Evolutionary conservation across 1,140 invertebrate species (phyloP), one percentile per base, ranked within the genome.

Genomic region (Lerema accius): DNA sequence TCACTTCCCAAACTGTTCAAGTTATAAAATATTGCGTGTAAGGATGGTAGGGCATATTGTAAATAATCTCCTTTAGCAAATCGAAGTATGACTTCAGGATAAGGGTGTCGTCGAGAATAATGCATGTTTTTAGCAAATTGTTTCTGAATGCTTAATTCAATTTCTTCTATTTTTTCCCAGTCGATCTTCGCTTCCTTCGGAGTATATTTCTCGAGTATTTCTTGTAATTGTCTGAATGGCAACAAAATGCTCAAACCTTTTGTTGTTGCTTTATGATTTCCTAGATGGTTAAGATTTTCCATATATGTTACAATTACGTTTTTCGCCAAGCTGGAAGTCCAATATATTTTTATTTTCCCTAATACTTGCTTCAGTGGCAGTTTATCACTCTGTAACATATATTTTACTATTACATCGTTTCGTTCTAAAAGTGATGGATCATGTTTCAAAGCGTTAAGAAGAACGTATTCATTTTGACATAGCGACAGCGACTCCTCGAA

Each of bases 51-150:
- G 15, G 78, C 69, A 48, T 71, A 80, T 43, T 76, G 68, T 11
- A 84, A 59, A 49, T 83, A 84, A 67, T 86, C 85, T 51, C 78
- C 80, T 62, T 79, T 81, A n/a, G 80, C 74, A 51, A 77, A 88
- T 13, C 40, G 28, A 28, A 88, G 23, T 15, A 87, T 62, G 6
- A 55, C 42, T 15, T 83, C 69, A 10, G 79, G 69, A 17, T 42
- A 13, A 2, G 76, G 75, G 46, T 81, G 78, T 4, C 81, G 82
- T 10, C 84, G 71, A n/a, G 78, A 69, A 7, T 64, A 50, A 39
- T 83, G 74, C 84, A 87, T 84, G 19, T 73, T 80, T 60, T 77
- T 79, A 40, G 76, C 81, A 28, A 87, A 73, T 64, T 78, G 53
- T 55, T 71, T 74, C 49, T 74, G 76, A 16, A 85, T 17, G 53